Base-by-base conservation (phyloP, 2,888 invertebrate genomes). In the Vandiemenella viatica region DNA sequence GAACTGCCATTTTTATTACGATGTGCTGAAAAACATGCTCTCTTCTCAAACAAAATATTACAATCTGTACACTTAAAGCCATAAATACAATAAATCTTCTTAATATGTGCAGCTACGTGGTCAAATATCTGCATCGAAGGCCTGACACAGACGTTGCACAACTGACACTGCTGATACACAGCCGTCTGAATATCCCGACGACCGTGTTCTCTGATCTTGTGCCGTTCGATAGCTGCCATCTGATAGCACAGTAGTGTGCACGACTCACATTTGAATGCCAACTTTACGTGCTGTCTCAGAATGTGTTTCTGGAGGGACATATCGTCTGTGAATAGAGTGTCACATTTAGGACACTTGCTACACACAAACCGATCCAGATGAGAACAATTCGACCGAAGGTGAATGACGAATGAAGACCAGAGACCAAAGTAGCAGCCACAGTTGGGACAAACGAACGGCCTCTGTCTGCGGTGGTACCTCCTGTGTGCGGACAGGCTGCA, bases 381-480 rank as follows among this genome's bases (percentile, higher is more conserved):
- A n/a, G 40, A 48, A 41, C 51, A 51, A n/a, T 20, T 41, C 15
- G 37, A 37, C 8, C 37, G 17, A 22, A 51, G 21, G n/a, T 51
- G 51, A 5, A 37, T 20, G 20, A 19, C 40, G 10, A 51, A 51
- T 4, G 45, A 20, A 18, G 43, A 20, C 51, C 51, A 51, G 13
- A 32, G 15, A 18, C 13, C 19, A 32, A 45, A 51, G 18, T 44
- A 23, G n/a, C 10, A 20, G 45, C 21, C 40, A 45, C 51, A 51
- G 13, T 51, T 48, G 5, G 51, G 51, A 37, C 51, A 51, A 38
- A 51, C 37, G 22, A 22, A 51, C 15, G 51, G 51, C 17, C 32
- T 19, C n/a, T 32, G 23, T 21, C 37, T 44, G 2, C 20, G 32
- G 32, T 51, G 51, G 15, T 23, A 16, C 15, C 51, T 40, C 10